A percentile compares a stretch with the other conserved stretches of the same genome.
Conservation (phyloP, 2,113 vertebrate species). For the Acanthochromis polyacanthus region DNA sequence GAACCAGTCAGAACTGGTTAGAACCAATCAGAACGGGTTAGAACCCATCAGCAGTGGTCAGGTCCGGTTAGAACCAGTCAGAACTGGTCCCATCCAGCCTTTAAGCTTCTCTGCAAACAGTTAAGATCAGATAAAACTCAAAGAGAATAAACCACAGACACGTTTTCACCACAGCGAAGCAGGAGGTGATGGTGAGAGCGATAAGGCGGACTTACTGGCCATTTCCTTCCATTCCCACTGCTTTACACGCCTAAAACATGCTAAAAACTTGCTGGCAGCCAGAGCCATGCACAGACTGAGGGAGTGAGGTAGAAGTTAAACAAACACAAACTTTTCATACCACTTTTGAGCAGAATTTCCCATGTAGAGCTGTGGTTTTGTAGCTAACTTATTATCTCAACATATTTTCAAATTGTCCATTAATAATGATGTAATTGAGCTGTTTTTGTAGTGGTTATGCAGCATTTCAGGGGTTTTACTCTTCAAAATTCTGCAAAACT, state of each 20-base stretch:
- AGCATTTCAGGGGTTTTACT: too few species aligned
- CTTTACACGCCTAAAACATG: slow-evolving; percentile 46
- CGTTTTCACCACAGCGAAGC: slow-evolving; percentile 23
- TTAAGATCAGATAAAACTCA: not conserved
- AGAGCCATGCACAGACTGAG: slow-evolving; percentile 36
- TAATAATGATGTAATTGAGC: too few species aligned
- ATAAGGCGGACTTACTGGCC: slow-evolving; percentile 51
- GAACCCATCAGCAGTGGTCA: not conserved
- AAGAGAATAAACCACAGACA: not conserved
- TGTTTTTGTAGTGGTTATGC: too few species aligned
- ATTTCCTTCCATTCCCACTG: slow-evolving; percentile 49
- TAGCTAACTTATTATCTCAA: too few species aligned
- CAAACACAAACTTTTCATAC: slow-evolving; percentile 2
- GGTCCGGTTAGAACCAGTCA: not conserved
- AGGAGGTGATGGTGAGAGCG: slow-evolving; percentile 13
- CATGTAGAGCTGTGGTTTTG: too few species aligned
- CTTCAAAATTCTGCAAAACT: too few species aligned
- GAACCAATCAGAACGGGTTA: not conserved
- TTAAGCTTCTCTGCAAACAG: slow-evolving; percentile 16
- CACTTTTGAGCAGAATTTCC: too few species aligned
- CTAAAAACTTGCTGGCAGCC: slow-evolving; percentile 26
- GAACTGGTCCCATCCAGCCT: slow-evolving; percentile 9
- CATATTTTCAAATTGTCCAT: too few species aligned
- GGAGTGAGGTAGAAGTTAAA: slow-evolving; percentile 18
- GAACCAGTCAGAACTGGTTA: not conserved